Base-by-base conservation (phyloP, 2,113 vertebrate species). In the Oncorhynchus kisutch region DNA sequence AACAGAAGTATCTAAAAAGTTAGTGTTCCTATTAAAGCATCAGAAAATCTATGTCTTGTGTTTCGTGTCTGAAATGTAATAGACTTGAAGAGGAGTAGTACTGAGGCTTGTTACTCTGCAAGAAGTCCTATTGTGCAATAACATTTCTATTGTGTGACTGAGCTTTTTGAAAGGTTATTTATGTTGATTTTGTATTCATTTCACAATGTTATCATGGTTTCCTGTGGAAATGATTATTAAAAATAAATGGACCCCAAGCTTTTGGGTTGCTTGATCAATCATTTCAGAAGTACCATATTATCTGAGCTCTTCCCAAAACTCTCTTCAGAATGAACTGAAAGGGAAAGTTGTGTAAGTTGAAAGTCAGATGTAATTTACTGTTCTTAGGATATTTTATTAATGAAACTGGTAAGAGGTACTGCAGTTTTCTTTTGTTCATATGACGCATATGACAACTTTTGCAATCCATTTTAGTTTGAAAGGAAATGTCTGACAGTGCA, bases 171-270 rank as follows among this genome's bases (percentile, higher is more conserved):
- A 72, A 74, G 79, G 82, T 77, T 77, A 22, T 87, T 87, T 77
- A 22, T 87, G 45, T 27, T 20, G 27, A 81, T 74, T 86, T 59
- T 87, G 86, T 72, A 79, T 51, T 51, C 89, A 93, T 88, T 80
- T 94, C 87, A 51, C 13, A 51, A 88, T 88, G 79, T 66, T 83
- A 34, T 34, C 34, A 93, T 93, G 92, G 93, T 97, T 98, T 97
- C 96, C 96, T 97, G 95, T 99, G 96, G 96, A 98, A 97, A 97
- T 96, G 84, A 97, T 96, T 85, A 94, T 93, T 93, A 91, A 82
- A 86, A 83, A 81, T 67, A 29, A 78, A 59, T 71, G 49, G 57
- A 14, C 5, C 13, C 29, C 16, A 74, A 72, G 48, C 67, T 27
- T 84, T 79, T 77, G 82, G 82, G 59, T 78, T 88, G 34, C 24